These are phyloP conservation scores for Schrankia costaestrigalis DNA, from an alignment of 2,888 invertebrate species.

Conservation along the genomic window DNA sequence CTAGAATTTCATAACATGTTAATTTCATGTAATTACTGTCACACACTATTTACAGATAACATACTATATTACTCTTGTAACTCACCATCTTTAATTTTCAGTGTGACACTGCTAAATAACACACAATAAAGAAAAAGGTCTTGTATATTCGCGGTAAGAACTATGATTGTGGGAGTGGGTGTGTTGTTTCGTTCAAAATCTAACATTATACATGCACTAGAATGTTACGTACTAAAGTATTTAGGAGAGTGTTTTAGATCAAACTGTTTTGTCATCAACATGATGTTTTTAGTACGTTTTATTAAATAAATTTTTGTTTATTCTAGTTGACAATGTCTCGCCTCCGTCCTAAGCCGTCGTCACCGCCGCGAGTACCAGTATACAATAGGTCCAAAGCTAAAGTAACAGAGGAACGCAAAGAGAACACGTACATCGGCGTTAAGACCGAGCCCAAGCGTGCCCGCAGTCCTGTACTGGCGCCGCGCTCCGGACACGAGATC, in stretches of 20 bases:
- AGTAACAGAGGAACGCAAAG: slow-evolving; percentile 68
- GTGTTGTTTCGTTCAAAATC: slow-evolving; percentile 46
- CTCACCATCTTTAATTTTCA: slow-evolving; percentile 65
- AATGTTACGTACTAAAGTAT: slow-evolving; percentile 19
- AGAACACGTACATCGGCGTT: slow-evolving; percentile 67
- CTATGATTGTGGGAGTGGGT: slow-evolving; percentile 45
- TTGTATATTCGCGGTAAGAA: slow-evolving; percentile 62
- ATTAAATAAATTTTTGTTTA: neutral
- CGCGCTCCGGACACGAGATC: slow-evolving; percentile 58
- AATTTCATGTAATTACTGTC: too few species aligned
- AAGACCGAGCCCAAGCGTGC: slow-evolving; percentile 54
- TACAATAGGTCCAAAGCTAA: slow-evolving; percentile 66
- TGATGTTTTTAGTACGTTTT: neutral
- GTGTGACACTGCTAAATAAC: slow-evolving; percentile 65
- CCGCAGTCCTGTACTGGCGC: slow-evolving; percentile 45
- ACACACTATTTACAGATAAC: neutral
- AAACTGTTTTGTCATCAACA: slow-evolving; percentile 3
- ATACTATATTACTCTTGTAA: slow-evolving; percentile 21
- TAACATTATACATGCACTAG: slow-evolving; percentile 44
- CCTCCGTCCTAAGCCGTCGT: slow-evolving; percentile 61
- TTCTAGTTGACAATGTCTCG: slow-evolving; percentile 70
- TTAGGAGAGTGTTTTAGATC: slow-evolving; percentile 25
- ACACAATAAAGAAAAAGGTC: slow-evolving; percentile 55
- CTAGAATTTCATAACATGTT: too few species aligned
- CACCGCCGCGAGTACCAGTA: slow-evolving; percentile 58